Evolutionary conservation across 2,113 vertebrate species (phyloP).

Genomic region (Lucifuga dentata): DNA sequence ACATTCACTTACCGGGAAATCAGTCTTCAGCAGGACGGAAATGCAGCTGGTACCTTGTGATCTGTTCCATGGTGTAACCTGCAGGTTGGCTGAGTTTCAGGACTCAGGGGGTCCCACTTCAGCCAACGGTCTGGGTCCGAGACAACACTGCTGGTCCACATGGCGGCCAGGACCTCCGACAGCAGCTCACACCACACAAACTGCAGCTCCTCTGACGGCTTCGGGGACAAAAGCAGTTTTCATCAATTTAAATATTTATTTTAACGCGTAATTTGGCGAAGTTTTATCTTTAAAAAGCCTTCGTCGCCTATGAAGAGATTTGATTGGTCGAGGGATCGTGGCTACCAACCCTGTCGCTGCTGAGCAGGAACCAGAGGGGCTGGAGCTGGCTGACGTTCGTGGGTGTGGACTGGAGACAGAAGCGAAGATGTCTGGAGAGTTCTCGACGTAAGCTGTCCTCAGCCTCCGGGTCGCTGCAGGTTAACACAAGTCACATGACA

Average conservation of each 20-base stretch:
- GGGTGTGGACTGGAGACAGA: conserved; percentile 90
- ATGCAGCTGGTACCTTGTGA: conserved; percentile 56
- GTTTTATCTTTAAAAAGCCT: too few relatives aligned
- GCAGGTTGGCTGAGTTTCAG: conserved; percentile 36
- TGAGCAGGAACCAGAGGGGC: conserved; percentile 88
- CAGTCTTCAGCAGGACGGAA: neutral
- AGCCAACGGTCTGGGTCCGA: conserved; percentile 91
- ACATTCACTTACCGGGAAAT: neutral
- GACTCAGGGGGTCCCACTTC: conserved; percentile 84
- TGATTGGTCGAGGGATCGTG: too few relatives aligned
- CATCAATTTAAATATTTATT: too few relatives aligned
- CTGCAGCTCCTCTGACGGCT: conserved; percentile 85
- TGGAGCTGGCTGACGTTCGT: conserved; percentile 86
- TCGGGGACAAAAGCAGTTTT: conserved; percentile 3
- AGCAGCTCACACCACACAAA: conserved; percentile 89
- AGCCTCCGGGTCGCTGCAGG: conserved; percentile 79
- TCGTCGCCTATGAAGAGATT: too few relatives aligned
- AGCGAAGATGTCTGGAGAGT: conserved; percentile 86
- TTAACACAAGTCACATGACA: neutral
- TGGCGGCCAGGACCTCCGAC: conserved; percentile 83
- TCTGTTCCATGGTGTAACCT: conserved; percentile 61
- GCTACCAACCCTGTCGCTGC: conserved; percentile 83
- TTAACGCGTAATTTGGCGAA: too few relatives aligned
- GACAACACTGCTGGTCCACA: conserved; percentile 91
- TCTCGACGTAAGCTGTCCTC: conserved; percentile 71